phyloP scores from a whole-genome alignment of 1,140 invertebrate genomes.

The Saccostrea echinata region DNA sequence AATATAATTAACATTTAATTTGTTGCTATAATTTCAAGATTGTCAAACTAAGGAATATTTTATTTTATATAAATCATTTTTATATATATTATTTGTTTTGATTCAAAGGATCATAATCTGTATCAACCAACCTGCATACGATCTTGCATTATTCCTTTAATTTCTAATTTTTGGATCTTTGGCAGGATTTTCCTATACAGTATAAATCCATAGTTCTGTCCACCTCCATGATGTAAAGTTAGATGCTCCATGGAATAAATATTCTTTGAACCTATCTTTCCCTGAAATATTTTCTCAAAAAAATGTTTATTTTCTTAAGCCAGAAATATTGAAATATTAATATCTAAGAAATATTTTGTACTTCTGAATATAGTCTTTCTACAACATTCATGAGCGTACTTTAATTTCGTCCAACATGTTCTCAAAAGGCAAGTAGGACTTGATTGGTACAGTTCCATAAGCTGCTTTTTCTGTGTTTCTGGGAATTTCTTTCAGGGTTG shows the following conservation, averaged over 20 bases:
- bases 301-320: background rate
- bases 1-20: too few species aligned
- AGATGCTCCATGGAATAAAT: slow-evolving; percentile 82
- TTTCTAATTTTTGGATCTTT: slow-evolving; percentile 65
- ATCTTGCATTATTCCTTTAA: slow-evolving; percentile 45
- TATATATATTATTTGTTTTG: too few species aligned
- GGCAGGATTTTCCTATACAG: slow-evolving; percentile 80
- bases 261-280: background rate
- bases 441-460: background rate
- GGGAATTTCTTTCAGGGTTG: slow-evolving; percentile 2
- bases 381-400: background rate
- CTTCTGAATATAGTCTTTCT: background rate
- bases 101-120: background rate
- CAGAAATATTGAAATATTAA: background rate
- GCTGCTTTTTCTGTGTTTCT: background rate
- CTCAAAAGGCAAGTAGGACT: slow-evolving; percentile 1
- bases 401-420: background rate
- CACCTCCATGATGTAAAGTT: slow-evolving; percentile 81
- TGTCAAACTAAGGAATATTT: too few species aligned
- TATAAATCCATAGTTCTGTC: slow-evolving; percentile 84
- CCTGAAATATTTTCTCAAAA: background rate
- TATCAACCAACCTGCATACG: slow-evolving; percentile 46
- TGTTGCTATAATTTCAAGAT: too few species aligned
- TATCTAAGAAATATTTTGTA: background rate
- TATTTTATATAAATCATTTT: too few species aligned